Evolutionary conservation across 2,888 invertebrate species (phyloP).

Genomic region (Cerceris rybyensis): DNA sequence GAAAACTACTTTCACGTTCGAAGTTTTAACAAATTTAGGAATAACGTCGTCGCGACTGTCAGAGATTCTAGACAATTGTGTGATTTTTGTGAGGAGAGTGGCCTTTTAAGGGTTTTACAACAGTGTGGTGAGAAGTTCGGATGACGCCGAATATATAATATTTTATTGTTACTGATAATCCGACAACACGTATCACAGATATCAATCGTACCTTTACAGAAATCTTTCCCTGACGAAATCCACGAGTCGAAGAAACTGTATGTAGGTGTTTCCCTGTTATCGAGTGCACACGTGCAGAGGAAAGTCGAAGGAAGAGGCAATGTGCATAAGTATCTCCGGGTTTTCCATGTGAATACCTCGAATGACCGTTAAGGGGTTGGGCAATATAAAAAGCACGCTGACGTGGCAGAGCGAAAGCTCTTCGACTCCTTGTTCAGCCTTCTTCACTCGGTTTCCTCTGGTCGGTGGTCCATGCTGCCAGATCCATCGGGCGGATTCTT

Average conservation of each 20-base stretch:
- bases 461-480: conserved; percentile 15
- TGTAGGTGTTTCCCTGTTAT: conserved; percentile 42
- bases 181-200: conserved; percentile 9
- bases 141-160: no score
- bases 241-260: conserved; percentile 2
- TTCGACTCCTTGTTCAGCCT: conserved; percentile 3
- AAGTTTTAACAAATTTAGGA: no score
- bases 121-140: no score
- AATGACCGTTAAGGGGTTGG: conserved; percentile 56
- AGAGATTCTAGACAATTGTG: no score
- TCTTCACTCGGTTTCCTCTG: not conserved
- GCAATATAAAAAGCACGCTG: conserved; percentile 63
- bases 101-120: no score
- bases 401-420: conserved; percentile 46
- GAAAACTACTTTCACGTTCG: no score
- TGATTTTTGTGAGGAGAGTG: no score
- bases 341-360: conserved; percentile 55
- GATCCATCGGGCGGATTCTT: conserved; percentile 29
- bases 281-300: conserved; percentile 38
- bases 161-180: no score
- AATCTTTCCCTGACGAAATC: not conserved
- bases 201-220: no score
- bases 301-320: conserved; percentile 30
- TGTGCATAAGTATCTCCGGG: conserved; percentile 46
- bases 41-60: no score